phyloP scores from a whole-genome alignment of 2,113 vertebrate species.

The Sinosuthora webbiana region DNA sequence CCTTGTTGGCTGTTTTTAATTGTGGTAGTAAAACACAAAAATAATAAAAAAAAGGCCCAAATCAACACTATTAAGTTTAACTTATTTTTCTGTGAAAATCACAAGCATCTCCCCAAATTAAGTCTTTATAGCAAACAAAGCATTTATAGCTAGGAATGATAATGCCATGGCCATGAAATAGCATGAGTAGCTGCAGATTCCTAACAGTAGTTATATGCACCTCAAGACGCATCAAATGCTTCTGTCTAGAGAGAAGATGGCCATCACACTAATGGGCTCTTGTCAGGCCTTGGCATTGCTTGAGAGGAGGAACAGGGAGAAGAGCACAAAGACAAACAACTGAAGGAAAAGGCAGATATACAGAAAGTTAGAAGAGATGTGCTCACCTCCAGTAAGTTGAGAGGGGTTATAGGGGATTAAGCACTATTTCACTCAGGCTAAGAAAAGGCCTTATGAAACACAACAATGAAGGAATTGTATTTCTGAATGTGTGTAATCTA shows the following conservation, averaged over 20 bases:
- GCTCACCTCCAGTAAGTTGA: neutral
- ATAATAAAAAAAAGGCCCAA: accelerated
- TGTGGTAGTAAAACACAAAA: neutral
- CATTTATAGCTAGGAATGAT: neutral
- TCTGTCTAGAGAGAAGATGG: neutral
- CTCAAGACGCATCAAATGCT: neutral
- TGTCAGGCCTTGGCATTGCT: neutral
- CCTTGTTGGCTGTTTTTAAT: neutral
- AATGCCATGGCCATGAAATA: neutral
- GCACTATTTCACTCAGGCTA: neutral
- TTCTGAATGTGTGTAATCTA: neutral
- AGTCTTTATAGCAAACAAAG: neutral
- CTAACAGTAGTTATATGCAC: neutral
- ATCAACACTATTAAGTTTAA: neutral
- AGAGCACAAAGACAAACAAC: neutral
- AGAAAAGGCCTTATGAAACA: neutral
- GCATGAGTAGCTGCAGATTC: neutral
- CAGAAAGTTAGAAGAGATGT: neutral
- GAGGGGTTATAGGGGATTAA: neutral
- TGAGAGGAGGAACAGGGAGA: neutral
- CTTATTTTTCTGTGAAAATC: neutral
- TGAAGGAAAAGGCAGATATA: neutral
- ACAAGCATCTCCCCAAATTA: neutral
- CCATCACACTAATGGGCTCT: neutral
- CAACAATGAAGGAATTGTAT: neutral